phyloP scores from a whole-genome alignment of 2,113 vertebrate species.

The Semicossyphus pulcher region DNA sequence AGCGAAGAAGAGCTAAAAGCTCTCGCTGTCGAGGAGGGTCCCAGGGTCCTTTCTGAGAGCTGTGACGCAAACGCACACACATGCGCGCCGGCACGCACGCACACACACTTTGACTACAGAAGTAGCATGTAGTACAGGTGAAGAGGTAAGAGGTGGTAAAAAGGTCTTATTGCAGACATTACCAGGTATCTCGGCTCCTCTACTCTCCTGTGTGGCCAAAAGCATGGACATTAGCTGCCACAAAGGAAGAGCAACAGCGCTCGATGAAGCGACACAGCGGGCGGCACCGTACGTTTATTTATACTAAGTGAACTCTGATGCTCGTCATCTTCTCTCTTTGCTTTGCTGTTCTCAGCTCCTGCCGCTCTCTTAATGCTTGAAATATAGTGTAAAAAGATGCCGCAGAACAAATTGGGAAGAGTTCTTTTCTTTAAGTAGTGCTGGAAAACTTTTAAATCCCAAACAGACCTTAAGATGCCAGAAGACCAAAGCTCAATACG shows the following conservation, averaged over 20 bases:
- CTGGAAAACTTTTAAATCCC: no score
- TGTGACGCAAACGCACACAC: slow-evolving; percentile 47
- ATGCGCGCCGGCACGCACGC: slow-evolving; percentile 9
- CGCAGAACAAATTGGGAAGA: no score
- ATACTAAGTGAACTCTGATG: slow-evolving; percentile 46
- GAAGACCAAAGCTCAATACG: no score
- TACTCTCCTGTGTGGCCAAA: slow-evolving; percentile 52
- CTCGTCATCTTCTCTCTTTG: slow-evolving; percentile 10
- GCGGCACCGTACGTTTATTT: slow-evolving; percentile 20
- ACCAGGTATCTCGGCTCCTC: slow-evolving; percentile 53
- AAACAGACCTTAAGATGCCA: no score
- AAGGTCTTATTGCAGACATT: slow-evolving; percentile 77
- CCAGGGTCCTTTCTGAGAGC: slow-evolving; percentile 82
- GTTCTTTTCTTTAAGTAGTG: no score
- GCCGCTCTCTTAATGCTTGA: no score
- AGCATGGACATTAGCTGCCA: slow-evolving; percentile 64
- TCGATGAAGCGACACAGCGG: slow-evolving; percentile 33
- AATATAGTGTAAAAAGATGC: slow-evolving; percentile 7
- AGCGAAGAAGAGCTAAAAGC: slow-evolving; percentile 87
- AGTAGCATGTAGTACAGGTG: slow-evolving; percentile 62
- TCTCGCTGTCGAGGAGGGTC: slow-evolving; percentile 84
- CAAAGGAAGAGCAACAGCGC: slow-evolving; percentile 49
- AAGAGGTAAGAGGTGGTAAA: slow-evolving; percentile 74
- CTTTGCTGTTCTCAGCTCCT: no score
- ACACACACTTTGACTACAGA: slow-evolving; percentile 51